phyloP scores from a whole-genome alignment of 2,888 invertebrate genomes.

The Agrochola lychnidis region DNA sequence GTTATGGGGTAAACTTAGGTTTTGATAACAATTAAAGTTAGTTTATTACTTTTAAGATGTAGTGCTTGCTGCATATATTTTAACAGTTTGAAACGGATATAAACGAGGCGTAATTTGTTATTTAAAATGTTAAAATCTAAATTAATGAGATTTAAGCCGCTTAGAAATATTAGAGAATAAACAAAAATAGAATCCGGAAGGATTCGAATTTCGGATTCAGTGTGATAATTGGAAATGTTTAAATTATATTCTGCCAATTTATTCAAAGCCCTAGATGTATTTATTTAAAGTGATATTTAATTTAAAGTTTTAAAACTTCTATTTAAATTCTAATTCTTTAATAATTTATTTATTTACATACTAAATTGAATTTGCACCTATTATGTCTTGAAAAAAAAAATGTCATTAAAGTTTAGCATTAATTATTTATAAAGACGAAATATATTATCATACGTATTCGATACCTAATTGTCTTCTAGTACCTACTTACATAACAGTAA shows the following conservation, averaged over 20 bases:
- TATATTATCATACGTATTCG: neutral
- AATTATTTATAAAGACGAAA: neutral
- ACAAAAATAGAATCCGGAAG: neutral
- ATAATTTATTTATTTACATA: neutral
- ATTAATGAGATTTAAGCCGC: too few species aligned
- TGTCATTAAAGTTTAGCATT: neutral
- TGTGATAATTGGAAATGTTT: neutral
- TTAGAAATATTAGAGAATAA: neutral
- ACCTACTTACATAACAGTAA: neutral
- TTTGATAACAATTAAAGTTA: neutral
- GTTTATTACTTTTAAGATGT: neutral
- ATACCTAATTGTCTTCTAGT: neutral
- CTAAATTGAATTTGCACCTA: neutral
- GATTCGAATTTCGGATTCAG: neutral
- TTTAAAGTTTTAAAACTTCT: neutral
- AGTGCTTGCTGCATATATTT: neutral
- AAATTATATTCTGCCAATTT: neutral
- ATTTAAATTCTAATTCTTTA: neutral
- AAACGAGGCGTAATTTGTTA: neutral
- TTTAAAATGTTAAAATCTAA: too few species aligned
- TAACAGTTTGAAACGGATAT: neutral
- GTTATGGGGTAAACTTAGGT: neutral
- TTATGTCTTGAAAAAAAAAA: neutral
- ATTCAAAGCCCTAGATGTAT: neutral
- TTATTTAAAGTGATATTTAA: neutral